phyloP scores from a whole-genome alignment of 2,113 vertebrate species.

The Limnothrissa miodon region DNA sequence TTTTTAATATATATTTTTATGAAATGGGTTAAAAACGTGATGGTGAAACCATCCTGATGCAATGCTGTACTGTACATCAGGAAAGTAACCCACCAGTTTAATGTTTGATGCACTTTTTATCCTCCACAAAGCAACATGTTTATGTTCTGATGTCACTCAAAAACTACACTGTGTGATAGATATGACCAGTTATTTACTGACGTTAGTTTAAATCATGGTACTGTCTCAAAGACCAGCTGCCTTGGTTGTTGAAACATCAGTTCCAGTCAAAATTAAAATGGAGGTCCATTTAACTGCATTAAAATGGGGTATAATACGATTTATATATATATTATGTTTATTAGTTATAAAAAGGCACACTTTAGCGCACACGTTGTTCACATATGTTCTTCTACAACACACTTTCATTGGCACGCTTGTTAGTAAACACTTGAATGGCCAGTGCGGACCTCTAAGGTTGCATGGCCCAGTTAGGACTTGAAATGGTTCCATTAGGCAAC shows the following conservation, averaged over 20 bases:
- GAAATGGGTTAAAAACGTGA: conserved; percentile 47
- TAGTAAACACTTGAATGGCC: not conserved
- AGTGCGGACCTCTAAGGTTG: not conserved
- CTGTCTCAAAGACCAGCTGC: not conserved
- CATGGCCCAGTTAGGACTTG: not conserved
- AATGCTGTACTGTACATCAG: too few species aligned
- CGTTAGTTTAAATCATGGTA: not conserved
- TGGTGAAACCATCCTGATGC: conserved; percentile 55
- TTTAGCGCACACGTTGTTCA: not conserved
- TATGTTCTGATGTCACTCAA: not conserved
- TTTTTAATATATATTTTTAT: conserved; percentile 62
- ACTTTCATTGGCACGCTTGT: not conserved
- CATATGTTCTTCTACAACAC: not conserved
- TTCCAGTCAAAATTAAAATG: not conserved
- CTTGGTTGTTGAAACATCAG: not conserved
- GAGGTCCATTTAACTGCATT: not conserved
- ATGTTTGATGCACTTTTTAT: conserved; percentile 64
- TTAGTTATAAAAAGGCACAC: not conserved
- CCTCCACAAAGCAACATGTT: conserved; percentile 19
- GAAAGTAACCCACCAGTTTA: conserved; percentile 29
- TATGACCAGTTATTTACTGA: not conserved
- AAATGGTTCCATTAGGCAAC: not conserved
- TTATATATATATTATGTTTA: not conserved
- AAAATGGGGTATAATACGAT: not conserved
- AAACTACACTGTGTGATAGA: not conserved